Base-by-base conservation (phyloP, 2,113 vertebrate species). In the Vidua chalybeata region DNA sequence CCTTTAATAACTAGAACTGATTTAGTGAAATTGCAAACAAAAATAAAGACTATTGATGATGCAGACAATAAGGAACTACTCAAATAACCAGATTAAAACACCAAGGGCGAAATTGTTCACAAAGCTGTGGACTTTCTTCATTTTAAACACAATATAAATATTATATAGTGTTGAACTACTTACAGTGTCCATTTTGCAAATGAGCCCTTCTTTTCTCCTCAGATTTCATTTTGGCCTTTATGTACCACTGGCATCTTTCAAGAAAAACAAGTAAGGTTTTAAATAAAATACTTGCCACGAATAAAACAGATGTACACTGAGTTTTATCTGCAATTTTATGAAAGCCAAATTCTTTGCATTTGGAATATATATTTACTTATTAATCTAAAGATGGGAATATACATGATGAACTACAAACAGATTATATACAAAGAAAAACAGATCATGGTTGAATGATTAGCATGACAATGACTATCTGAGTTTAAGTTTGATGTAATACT, bases 161-260 rank as follows among this genome's bases (percentile, higher is more conserved):
- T 27, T 30, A 78, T 6, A 67, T 23, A 45, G 7, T n/a, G 16
- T 12, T 86, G 28, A 87, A 67, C 6, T 94, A 98, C 98, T 99
- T 98, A 99, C 99, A 97, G 30, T 99, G 98, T 91, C 99, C 99
- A 89, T 99, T 99, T 97, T 99, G 99, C 95, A 99, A 98, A 76
- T 99, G 98, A 74, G 98, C 98, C 96, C 99, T 98, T 95, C 99
- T 99, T 97, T 99, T 99, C 96, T 99, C 99, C 95, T 99, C 99
- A 76, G 99, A 99, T 97, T 99, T 99, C 98, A 99, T 99, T 97
- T 99, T 99, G 89, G 99, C 98, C 96, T 99, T 99, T 96, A 99
- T 99, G 95, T 99, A 99, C 95, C 99, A 99, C 41, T 99, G 99
- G 97, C 99, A 99, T 96, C 99, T 99, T 98, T 95, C 11, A 92